Evolutionary conservation across 2,113 vertebrate genomes (phyloP).

Genomic region (Proterorhinus semilunaris): DNA sequence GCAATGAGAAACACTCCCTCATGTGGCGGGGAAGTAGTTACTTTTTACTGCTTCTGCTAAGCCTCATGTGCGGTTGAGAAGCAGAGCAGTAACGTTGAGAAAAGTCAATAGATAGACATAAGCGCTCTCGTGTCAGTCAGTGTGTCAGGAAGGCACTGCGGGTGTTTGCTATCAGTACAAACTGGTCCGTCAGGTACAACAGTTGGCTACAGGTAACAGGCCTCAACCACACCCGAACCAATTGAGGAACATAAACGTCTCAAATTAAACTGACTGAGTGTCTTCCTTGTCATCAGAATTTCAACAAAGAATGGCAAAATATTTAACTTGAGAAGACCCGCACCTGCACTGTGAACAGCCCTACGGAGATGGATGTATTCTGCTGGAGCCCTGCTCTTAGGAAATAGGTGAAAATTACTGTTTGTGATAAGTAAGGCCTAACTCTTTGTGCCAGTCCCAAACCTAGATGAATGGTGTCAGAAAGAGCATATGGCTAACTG

Average conservation of each 20-base stretch:
- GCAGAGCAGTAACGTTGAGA: neutral
- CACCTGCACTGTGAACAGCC: constrained; percentile 29
- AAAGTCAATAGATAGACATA: constrained; percentile 11
- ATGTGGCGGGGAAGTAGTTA: constrained; percentile 24
- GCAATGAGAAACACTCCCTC: constrained; percentile 35
- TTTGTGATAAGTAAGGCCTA: neutral
- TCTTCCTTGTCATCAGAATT: constrained; percentile 18
- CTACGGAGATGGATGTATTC: neutral
- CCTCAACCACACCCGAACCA: constrained; percentile 17
- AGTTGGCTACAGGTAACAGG: neutral
- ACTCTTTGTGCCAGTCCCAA: neutral
- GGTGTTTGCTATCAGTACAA: constrained; percentile 40
- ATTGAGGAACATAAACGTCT: neutral
- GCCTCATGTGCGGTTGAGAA: constrained; percentile 24
- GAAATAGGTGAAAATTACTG: neutral
- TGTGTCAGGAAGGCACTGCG: constrained; percentile 24
- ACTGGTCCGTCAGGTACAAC: constrained; percentile 46
- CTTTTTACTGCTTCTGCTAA: constrained; percentile 34
- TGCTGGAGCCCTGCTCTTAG: neutral
- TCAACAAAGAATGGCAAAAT: constrained; percentile 10
- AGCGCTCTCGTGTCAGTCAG: constrained; percentile 2
- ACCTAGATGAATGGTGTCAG: too few species aligned
- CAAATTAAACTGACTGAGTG: constrained; percentile 18
- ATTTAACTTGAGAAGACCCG: constrained; percentile 4
- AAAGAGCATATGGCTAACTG: neutral